These are phyloP conservation scores for Cynopterus sphinx DNA, from an alignment of 2,797 vertebrate genomes.

Conservation along the genomic window DNA sequence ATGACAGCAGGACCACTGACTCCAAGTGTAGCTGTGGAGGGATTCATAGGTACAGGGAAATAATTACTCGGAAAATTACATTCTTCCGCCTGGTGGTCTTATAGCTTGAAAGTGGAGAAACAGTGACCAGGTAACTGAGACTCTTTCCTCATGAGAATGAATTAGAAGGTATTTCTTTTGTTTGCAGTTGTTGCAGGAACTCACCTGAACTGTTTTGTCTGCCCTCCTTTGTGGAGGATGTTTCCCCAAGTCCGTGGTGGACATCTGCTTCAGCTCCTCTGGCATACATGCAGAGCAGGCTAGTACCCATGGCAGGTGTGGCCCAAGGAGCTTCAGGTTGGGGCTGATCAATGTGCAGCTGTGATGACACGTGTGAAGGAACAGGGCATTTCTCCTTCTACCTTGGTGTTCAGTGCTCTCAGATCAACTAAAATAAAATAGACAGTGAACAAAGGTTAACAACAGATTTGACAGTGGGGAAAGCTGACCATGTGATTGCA, in stretches of 20 bases:
- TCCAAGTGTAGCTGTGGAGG: not conserved
- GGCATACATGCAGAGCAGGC: not conserved
- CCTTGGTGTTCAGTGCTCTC: not conserved
- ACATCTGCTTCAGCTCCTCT: not conserved
- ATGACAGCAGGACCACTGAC: not conserved
- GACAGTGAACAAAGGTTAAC: not conserved
- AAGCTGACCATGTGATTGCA: not conserved
- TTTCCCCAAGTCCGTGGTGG: not conserved
- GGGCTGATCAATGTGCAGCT: not conserved
- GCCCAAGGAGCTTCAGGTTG: not conserved
- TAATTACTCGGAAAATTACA: not conserved
- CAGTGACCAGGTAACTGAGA: conserved; percentile 41
- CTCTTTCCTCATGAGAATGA: not conserved
- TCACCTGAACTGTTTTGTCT: not conserved
- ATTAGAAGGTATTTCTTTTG: conserved; percentile 56
- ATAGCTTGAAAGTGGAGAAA: not conserved
- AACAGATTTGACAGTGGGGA: not conserved
- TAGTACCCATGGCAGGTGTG: not conserved
- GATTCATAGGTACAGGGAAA: not conserved
- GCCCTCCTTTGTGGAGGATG: conserved; percentile 12
- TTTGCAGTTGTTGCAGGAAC: conserved; percentile 46
- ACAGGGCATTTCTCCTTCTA: not conserved
- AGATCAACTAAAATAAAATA: not conserved
- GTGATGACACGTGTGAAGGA: conserved; percentile 21
- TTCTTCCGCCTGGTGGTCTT: not conserved